A percentile compares a stretch with the other conserved stretches of the same genome.
These are phyloP conservation scores for Pterostichus madidus DNA, from an alignment of 2,888 invertebrate genomes.

Conservation along the genomic window DNA sequence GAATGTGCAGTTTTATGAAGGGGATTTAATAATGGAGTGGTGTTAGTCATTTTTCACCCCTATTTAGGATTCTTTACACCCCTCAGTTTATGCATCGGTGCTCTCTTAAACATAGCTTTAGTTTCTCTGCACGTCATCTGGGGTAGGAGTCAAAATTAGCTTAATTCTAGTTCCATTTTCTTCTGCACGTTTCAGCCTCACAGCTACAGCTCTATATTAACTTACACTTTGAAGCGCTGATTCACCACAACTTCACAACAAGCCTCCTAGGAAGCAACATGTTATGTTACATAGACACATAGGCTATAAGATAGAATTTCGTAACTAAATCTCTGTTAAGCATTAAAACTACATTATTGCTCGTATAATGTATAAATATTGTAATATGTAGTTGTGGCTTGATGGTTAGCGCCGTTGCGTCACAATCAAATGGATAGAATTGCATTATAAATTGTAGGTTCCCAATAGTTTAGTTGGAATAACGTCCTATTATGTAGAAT, in stretches of 20 bases:
- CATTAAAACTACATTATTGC: too few relatives aligned
- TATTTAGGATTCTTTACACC: slow-evolving; percentile 6
- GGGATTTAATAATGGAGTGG: slow-evolving; percentile 15
- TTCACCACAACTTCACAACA: neutral
- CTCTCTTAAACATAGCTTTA: slow-evolving; percentile 37
- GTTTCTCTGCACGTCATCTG: slow-evolving; percentile 25
- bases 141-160: slow-evolving; percentile 18
- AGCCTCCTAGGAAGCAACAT: neutral
- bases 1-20: neutral
- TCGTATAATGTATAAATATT: too few relatives aligned
- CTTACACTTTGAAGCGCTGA: neutral
- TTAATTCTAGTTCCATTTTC: slow-evolving; percentile 13
- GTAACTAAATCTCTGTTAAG: too few relatives aligned
- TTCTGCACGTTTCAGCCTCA: neutral
- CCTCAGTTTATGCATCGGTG: slow-evolving; percentile 4
- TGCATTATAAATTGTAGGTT: too few relatives aligned
- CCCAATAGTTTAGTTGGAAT: too few relatives aligned
- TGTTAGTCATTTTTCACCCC: slow-evolving; percentile 40
- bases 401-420: too few relatives aligned
- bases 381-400: too few relatives aligned
- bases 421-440: too few relatives aligned
- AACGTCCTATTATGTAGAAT: too few relatives aligned
- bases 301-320: too few relatives aligned
- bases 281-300: too few relatives aligned
- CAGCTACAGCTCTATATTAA: neutral